Percentiles rank a stretch among this genome's conserved stretches.
Conservation (phyloP, 2,797 vertebrate genomes). For the Novumbra hubbsi region DNA sequence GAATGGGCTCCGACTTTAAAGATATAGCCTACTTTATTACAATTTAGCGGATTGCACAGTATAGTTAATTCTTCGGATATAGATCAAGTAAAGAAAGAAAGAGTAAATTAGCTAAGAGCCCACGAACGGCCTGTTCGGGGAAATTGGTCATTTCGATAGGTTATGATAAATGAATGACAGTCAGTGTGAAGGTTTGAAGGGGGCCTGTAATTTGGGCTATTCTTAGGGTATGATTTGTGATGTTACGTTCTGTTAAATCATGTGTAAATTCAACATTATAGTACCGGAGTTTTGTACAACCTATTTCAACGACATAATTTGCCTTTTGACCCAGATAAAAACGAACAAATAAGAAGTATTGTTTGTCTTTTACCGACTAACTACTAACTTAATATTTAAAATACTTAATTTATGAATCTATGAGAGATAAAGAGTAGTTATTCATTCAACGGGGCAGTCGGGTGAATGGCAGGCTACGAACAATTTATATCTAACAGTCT, state of each 20-base stretch:
- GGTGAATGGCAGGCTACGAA: neutral
- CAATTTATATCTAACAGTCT: neutral
- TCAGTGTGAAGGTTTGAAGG: conserved; percentile 27
- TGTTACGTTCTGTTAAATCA: conserved; percentile 19
- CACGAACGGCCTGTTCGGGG: conserved; percentile 46
- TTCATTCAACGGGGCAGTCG: neutral
- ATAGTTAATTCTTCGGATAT: conserved; percentile 36
- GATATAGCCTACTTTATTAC: conserved; percentile 52
- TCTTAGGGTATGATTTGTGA: conserved; percentile 30
- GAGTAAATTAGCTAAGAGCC: conserved; percentile 51
- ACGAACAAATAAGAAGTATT: neutral
- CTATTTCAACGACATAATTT: neutral
- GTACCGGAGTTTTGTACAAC: neutral
- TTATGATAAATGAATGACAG: conserved; percentile 42
- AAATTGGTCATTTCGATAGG: conserved; percentile 49
- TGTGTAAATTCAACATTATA: neutral
- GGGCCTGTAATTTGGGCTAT: conserved; percentile 33
- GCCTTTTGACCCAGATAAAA: neutral
- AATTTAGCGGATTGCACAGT: conserved; percentile 39
- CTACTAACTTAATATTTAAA: neutral
- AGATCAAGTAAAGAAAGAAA: conserved; percentile 31
- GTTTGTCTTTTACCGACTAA: neutral
- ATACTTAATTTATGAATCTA: neutral
- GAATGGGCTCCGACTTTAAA: conserved; percentile 64
- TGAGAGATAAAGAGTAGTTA: neutral